These are phyloP conservation scores for Acleris laterana DNA, from an alignment of 2,888 invertebrate species.

Conservation along the genomic window DNA sequence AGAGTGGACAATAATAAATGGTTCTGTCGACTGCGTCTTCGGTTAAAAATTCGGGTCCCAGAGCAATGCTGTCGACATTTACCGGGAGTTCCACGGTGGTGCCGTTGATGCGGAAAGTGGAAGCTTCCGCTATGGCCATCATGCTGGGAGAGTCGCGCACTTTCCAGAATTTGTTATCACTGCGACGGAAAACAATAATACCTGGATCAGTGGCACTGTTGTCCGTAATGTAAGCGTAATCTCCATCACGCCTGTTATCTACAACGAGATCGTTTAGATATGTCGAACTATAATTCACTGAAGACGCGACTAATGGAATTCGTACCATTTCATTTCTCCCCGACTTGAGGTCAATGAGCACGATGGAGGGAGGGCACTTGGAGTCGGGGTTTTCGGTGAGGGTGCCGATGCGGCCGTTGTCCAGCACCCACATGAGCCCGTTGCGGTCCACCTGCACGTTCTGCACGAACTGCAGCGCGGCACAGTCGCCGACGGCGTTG, in stretches of 20 bases:
- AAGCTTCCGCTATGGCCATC: conserved; percentile 84
- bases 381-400: conserved; percentile 79
- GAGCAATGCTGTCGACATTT: conserved; percentile 88
- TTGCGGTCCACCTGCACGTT: conserved; percentile 89
- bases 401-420: conserved; percentile 87
- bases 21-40: conserved; percentile 73
- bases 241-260: conserved; percentile 87
- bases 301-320: conserved; percentile 86
- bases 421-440: conserved; percentile 88
- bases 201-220: conserved; percentile 88
- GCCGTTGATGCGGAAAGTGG: conserved; percentile 85
- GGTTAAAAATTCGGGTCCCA: conserved; percentile 84
- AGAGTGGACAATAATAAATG: conserved; percentile 88
- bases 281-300: conserved; percentile 83
- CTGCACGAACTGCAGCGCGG: conserved; percentile 89
- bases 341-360: conserved; percentile 87
- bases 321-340: conserved; percentile 82
- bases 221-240: conserved; percentile 90
- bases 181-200: conserved; percentile 88
- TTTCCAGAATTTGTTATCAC: conserved; percentile 88
- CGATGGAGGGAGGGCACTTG: conserved; percentile 87
- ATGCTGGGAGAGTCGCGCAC: conserved; percentile 86
- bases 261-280: conserved; percentile 90
- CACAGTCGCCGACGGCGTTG: conserved; percentile 87
- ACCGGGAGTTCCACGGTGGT: conserved; percentile 83